Percentiles rank a stretch among this genome's conserved stretches.
Conservation (phyloP, 2,888 invertebrate genomes). For the Epinotia demarniana region DNA sequence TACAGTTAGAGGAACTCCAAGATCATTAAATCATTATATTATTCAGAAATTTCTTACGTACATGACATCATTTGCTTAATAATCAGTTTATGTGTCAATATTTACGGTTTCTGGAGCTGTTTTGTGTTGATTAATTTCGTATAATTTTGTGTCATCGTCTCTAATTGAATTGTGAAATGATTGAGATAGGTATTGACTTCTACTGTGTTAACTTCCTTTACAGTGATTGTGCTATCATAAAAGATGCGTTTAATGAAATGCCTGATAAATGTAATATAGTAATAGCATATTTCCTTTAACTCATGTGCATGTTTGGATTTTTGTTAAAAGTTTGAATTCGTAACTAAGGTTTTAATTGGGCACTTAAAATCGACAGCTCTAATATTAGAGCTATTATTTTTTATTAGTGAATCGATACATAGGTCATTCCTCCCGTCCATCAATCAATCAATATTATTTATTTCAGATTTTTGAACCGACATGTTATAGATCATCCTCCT, state of each 20-base stretch:
- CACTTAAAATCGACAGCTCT: neutral
- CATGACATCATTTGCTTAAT: slow-evolving; percentile 36
- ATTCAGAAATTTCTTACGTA: slow-evolving; percentile 7
- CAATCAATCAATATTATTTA: too few relatives aligned
- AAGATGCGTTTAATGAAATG: slow-evolving; percentile 19
- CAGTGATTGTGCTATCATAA: slow-evolving; percentile 9
- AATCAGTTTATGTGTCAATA: slow-evolving; percentile 34
- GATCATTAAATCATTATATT: neutral
- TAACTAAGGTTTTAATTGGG: slow-evolving; percentile 8
- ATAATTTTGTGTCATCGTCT: slow-evolving; percentile 36
- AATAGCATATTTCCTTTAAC: slow-evolving; percentile 23
- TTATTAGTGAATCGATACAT: neutral
- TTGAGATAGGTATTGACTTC: neutral
- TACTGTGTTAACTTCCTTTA: neutral
- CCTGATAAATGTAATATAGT: neutral
- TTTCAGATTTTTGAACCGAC: too few relatives aligned
- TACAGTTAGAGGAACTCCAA: slow-evolving; percentile 35
- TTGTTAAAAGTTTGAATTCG: neutral
- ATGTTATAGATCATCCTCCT: too few relatives aligned
- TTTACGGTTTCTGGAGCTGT: slow-evolving; percentile 38
- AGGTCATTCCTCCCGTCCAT: neutral
- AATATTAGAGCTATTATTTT: neutral
- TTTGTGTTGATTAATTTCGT: slow-evolving; percentile 31
- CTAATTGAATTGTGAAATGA: slow-evolving; percentile 29
- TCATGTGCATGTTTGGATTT: neutral